Evolutionary conservation across 2,797 vertebrate species (phyloP).

Genomic region (Microctenopoma stevenorrisi): DNA sequence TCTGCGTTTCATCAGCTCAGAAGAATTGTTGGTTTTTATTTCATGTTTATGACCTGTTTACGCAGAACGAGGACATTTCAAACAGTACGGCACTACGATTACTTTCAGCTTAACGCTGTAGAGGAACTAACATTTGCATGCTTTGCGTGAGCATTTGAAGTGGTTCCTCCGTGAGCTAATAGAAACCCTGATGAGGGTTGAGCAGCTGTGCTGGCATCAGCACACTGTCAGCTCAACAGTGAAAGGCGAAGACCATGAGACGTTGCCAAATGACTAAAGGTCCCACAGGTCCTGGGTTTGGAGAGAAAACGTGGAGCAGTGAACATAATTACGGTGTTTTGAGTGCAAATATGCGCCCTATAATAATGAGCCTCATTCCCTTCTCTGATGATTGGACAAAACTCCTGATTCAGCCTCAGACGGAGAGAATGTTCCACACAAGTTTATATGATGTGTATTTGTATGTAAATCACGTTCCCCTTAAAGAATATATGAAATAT

Average conservation of each 20-base stretch:
- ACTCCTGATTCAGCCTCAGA: slow-evolving; percentile 54
- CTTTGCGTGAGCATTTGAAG: slow-evolving; percentile 13
- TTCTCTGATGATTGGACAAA: slow-evolving; percentile 32
- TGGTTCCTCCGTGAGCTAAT: slow-evolving; percentile 24
- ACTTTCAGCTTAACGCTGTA: slow-evolving; percentile 8
- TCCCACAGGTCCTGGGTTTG: slow-evolving; percentile 24
- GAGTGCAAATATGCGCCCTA: slow-evolving; percentile 40
- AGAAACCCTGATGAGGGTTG: slow-evolving; percentile 44
- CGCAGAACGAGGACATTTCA: too few relatives aligned
- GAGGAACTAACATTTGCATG: neutral
- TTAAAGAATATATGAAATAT: neutral
- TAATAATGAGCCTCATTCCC: slow-evolving; percentile 57
- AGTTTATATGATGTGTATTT: neutral
- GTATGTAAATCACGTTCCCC: slow-evolving; percentile 2
- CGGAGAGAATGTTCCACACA: slow-evolving; percentile 6
- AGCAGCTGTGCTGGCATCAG: slow-evolving; percentile 65
- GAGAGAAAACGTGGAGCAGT: slow-evolving; percentile 27
- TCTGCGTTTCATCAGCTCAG: too few relatives aligned
- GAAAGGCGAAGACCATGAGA: slow-evolving; percentile 54
- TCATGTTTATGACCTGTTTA: too few relatives aligned
- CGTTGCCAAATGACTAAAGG: slow-evolving; percentile 48
- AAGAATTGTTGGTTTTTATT: too few relatives aligned
- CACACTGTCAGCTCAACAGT: slow-evolving; percentile 61
- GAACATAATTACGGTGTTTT: slow-evolving; percentile 43
- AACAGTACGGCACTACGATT: too few relatives aligned